A percentile compares a stretch with the other conserved stretches of the same genome.
Evolutionary conservation across 2,113 vertebrate genomes (phyloP).

Genomic region (Tonatia bakeri): DNA sequence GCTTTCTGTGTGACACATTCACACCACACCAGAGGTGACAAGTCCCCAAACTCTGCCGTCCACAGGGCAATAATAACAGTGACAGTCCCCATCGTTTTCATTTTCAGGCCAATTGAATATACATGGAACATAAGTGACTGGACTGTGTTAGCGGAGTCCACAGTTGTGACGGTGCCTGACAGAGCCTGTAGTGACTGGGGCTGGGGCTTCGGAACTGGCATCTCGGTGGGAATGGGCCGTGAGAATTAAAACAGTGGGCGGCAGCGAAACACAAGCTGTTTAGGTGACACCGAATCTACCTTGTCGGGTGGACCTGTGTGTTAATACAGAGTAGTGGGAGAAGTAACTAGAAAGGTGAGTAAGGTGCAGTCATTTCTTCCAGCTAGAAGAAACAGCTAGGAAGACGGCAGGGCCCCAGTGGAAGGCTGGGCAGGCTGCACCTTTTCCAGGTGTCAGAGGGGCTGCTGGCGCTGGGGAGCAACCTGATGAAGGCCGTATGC

Average conservation of each 20-base stretch:
- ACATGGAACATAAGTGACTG: not conserved
- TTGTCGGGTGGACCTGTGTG: not conserved
- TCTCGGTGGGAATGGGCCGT: not conserved
- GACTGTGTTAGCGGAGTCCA: not conserved
- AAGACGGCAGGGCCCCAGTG: not conserved
- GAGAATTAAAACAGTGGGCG: not conserved
- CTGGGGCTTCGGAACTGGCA: not conserved
- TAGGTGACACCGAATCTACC: not conserved
- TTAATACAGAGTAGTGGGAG: not conserved
- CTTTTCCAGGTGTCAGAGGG: not conserved
- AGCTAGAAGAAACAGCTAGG: not conserved
- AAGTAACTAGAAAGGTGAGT: not conserved
- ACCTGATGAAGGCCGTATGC: not conserved
- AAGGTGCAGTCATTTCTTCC: not conserved
- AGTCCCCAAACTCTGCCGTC: not conserved
- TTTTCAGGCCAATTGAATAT: not conserved
- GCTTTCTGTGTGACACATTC: not conserved
- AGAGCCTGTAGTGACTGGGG: accelerated
- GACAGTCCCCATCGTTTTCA: not conserved
- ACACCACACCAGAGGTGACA: not conserved
- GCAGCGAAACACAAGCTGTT: not conserved
- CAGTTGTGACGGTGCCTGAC: not conserved
- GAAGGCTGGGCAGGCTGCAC: not conserved
- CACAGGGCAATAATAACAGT: not conserved
- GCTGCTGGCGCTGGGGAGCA: not conserved